Percentiles rank a stretch among this genome's conserved stretches.
Evolutionary conservation across 2,888 invertebrate species (phyloP).

Genomic region (Noctuana brunneofusca): DNA sequence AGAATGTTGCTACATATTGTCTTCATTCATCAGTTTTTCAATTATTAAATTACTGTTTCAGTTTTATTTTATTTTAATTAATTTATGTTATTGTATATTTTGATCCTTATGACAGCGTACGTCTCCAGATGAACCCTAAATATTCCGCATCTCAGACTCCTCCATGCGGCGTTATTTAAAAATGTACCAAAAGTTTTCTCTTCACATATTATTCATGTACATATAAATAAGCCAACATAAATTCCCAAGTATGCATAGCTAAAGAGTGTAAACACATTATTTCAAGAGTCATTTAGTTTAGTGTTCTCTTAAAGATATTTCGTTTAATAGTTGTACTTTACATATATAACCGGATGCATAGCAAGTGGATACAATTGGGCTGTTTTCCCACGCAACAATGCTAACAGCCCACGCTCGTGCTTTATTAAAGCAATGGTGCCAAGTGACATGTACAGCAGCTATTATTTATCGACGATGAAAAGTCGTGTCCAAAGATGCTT

Average conservation of each 20-base stretch:
- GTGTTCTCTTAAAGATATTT: constrained; percentile 26
- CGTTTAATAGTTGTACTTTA: constrained; percentile 23
- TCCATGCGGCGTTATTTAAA: too few species aligned
- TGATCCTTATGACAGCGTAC: too few species aligned
- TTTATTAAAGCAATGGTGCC: constrained; percentile 38
- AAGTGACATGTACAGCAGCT: constrained; percentile 40
- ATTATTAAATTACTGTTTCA: too few species aligned
- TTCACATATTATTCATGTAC: neutral
- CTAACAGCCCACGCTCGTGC: constrained; percentile 54
- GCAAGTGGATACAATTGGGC: constrained; percentile 60
- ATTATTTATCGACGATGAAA: constrained; percentile 37
- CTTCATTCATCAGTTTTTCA: neutral
- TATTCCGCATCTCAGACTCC: too few species aligned
- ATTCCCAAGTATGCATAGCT: neutral
- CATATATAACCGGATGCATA: constrained; percentile 47
- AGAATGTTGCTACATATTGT: constrained; percentile 8
- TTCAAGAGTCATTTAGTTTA: constrained; percentile 25
- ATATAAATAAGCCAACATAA: neutral
- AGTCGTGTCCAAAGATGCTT: too few species aligned
- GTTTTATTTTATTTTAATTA: too few species aligned
- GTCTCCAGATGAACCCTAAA: too few species aligned
- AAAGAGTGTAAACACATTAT: constrained; percentile 1
- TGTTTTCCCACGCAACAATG: constrained; percentile 66
- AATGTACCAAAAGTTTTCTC: too few species aligned
- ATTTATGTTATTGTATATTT: too few species aligned